Evolutionary conservation across 92 coral and sea anemone genomes (phyloP), one percentile per base, ranked within the genome.

Genomic region (Nematostella vectensis): DNA sequence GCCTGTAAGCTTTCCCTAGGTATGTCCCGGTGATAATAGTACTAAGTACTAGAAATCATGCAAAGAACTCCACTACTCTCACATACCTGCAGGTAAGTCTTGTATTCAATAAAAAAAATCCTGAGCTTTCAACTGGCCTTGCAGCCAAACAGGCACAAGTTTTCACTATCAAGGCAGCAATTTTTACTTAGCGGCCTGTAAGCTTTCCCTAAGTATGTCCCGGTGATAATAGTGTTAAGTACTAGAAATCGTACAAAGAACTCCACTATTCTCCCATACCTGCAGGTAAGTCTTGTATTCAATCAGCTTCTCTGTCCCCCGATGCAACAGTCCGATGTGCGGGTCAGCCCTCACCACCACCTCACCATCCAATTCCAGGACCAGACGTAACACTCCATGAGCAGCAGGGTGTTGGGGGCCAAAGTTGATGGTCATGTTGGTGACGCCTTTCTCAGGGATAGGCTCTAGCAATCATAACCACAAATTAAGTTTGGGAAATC

Each of bases 331-430:
- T 4, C 98, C 98, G 58, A 91, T 72, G 11, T 91, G 98, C 13
- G 98, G 96, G 49, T 91, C 98, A 15, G 98, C 98, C 59, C 98
- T 76, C 0, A 56, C 81, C 9, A 91, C 83, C 57, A 76, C 89
- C 96, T 91, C 98, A 25, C 98, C 98, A 60, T 91, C 98, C 62
- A 91, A 80, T 44, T 91, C 98, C 40, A 91, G 76, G 19, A 91
- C 98, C 65, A 91, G 98, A 29, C 98, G 68, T 43, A 91, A 59
- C 42, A 91, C 98, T 27, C 98, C 98, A 50, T 91, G 98, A 54
- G 98, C 98, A 3, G 98, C 98, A 16, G 98, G 98, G 58, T 91
- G 98, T 48, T 91, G 98, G 1, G 98, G 98, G 42, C 98, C 98
- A 82, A 91, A 75, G 61, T 91, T 91, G 48, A 91, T 73, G 2